Evolutionary conservation across 2,888 invertebrate species (phyloP).

Genomic region (Amorpha juglandis): DNA sequence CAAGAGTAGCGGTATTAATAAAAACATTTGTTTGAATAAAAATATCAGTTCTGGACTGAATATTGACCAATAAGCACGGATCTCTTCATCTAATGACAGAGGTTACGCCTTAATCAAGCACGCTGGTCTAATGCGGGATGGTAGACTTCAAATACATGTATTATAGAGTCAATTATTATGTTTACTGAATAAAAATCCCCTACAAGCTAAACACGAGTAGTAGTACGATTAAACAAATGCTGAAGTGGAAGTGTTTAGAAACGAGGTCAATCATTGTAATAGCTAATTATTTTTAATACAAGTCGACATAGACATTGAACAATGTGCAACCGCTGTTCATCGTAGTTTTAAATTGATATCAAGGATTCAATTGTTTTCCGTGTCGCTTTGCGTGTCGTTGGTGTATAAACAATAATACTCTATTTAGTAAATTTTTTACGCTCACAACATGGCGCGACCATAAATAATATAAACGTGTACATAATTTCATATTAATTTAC

Average conservation of each 20-base stretch:
- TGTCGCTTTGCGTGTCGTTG: slow-evolving; percentile 33
- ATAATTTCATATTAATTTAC: neutral
- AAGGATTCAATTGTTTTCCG: slow-evolving; percentile 56
- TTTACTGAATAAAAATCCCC: neutral
- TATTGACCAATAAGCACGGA: no score
- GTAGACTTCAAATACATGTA: no score
- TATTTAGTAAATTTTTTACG: neutral
- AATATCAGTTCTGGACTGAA: no score
- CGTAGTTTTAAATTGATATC: slow-evolving; percentile 36
- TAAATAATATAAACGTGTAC: neutral
- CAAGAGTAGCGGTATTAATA: neutral
- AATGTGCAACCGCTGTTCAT: neutral
- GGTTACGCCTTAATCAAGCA: no score
- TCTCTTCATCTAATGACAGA: no score
- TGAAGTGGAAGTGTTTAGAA: slow-evolving; percentile 18
- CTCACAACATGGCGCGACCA: neutral
- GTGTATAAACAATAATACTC: slow-evolving; percentile 33
- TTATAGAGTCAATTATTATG: no score
- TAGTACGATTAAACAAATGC: neutral
- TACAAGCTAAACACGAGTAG: neutral
- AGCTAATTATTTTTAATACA: slow-evolving; percentile 24
- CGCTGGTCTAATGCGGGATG: no score
- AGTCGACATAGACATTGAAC: slow-evolving; percentile 31
- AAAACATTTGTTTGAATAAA: no score
- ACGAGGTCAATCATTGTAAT: slow-evolving; percentile 20